These are phyloP conservation scores for Sarcophilus harrisii DNA, from an alignment of 2,797 vertebrate species.

Conservation along the genomic window DNA sequence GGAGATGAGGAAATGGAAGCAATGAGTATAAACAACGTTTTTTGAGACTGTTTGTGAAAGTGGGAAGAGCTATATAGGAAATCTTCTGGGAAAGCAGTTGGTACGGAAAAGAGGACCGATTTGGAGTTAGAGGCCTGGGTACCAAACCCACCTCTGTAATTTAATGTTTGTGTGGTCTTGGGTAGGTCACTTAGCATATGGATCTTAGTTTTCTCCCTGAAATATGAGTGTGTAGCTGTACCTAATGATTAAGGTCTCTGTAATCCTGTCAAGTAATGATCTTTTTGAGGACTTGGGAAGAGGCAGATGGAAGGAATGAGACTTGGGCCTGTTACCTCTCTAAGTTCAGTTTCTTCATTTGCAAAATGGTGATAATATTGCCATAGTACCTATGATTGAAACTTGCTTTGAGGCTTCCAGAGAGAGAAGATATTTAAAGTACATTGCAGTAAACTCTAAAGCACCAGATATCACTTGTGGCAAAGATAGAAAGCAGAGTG, in stretches of 20 bases:
- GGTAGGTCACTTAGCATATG: neutral
- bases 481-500: neutral
- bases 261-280: neutral
- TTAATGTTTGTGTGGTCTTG: neutral
- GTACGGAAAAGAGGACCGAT: neutral
- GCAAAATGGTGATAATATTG: neutral
- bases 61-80: neutral
- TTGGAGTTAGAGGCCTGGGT: neutral
- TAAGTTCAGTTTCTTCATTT: neutral
- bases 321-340: neutral
- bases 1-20: neutral
- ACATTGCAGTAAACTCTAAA: neutral
- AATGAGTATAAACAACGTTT: neutral
- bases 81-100: neutral
- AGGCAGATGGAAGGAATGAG: neutral
- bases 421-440: neutral
- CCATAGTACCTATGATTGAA: neutral
- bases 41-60: neutral
- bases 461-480: neutral
- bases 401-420: neutral
- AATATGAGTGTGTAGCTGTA: neutral
- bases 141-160: neutral
- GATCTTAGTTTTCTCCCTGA: neutral
- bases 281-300: neutral
- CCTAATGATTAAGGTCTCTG: neutral